Base-by-base conservation (phyloP, 1,140 invertebrate genomes). In the Parapsyche elsis region DNA sequence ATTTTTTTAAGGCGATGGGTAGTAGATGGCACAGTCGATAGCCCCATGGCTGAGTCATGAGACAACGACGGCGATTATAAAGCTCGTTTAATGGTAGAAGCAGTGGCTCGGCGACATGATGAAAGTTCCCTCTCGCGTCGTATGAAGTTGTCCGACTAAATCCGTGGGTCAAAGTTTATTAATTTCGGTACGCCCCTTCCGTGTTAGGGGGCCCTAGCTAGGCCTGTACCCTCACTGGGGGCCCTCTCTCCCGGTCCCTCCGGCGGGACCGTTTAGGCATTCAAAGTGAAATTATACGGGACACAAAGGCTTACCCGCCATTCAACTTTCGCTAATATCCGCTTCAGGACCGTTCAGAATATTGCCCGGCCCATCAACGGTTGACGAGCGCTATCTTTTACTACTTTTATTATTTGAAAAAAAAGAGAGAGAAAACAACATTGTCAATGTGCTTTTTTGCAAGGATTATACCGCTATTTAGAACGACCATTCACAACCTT, bases 151-250 rank as follows among this genome's bases (percentile, higher is more conserved):
- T 75, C 49, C 71, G 79, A 59, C 30, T 9, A 59, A 64, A 77
- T 46, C 21, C 73, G 16, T 16, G 79, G 61, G 79, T 49, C 74
- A 77, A 77, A 76, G 64, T 78, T 78, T 77, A 81, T 78, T 78
- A 76, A 77, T 77, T 77, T 71, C 38, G 70, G 61, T 78, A 61
- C 80, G 75, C 80, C 80, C 70, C 26, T 81, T 81, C 80, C 80
- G 80, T 81, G 80, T 81, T 59, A 23, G 19, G 16, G n/a, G 21
- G 21, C 21, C 21, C 59, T 61, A 5, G 14, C 21, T 21, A 5
- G n/a, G 4, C 30, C 30, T 38, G 57, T n/a, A 53, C 49, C 49
- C 49, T 61, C 57, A 1, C 21, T 21, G n/a, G n/a, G 5, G 30
- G 16, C 79, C 44, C 9, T 16, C 53, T 9, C 30, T 38, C 30